These are phyloP conservation scores for Oncorhynchus tshawytscha DNA, from an alignment of 2,113 vertebrate species.

Conservation along the genomic window DNA sequence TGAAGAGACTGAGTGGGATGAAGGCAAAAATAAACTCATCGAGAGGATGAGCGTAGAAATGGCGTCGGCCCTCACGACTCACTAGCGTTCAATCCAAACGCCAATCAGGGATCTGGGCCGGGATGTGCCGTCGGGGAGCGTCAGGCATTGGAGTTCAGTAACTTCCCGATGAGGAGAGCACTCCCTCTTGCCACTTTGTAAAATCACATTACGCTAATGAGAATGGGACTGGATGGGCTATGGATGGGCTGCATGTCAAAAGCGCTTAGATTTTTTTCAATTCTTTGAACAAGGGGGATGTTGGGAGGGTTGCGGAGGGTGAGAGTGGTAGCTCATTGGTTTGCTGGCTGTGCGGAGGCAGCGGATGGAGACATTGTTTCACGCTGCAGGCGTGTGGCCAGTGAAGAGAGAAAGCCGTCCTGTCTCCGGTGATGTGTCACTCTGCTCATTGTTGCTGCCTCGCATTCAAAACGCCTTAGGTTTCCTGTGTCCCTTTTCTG, in stretches of 20 bases:
- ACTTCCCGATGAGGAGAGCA: constrained; percentile 52
- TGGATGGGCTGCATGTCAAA: constrained; percentile 83
- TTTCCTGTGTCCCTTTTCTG: background rate
- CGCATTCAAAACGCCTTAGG: constrained; percentile 52
- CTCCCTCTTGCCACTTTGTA: constrained; percentile 70
- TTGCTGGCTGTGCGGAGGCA: constrained; percentile 31
- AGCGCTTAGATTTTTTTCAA: constrained; percentile 73
- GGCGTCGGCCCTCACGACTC: constrained; percentile 73
- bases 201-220: constrained; percentile 86
- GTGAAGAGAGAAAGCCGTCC: constrained; percentile 69
- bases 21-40: constrained; percentile 55
- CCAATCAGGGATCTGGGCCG: constrained; percentile 74
- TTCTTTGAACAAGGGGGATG: constrained; percentile 44
- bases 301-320: constrained; percentile 22
- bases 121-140: constrained; percentile 64
- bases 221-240: constrained; percentile 83
- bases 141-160: constrained; percentile 62
- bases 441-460: constrained; percentile 63
- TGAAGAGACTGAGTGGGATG: background rate
- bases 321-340: constrained; percentile 28
- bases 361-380: constrained; percentile 67
- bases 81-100: constrained; percentile 64
- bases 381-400: constrained; percentile 76
- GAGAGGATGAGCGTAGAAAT: constrained; percentile 69
- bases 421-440: constrained; percentile 71